These are phyloP conservation scores for Cliona cf. orientalis DNA, from an alignment of 37 sponge, comb jelly and placozoan species.

Conservation along the genomic window DNA sequence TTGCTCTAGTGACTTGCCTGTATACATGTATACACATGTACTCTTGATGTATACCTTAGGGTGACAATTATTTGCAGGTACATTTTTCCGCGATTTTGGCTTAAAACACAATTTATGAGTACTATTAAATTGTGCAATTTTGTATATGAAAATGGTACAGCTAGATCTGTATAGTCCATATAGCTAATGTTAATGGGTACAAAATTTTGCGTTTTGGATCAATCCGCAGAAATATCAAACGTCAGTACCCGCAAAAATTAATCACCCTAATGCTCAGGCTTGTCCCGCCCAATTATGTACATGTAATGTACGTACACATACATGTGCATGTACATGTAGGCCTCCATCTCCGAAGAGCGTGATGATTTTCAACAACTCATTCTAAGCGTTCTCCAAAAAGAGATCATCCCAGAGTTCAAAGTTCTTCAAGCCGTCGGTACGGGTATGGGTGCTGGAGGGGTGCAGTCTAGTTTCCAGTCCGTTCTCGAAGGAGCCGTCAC, in stretches of 20 bases:
- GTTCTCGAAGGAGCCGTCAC: constrained; percentile 24
- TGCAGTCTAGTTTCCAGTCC: neutral
- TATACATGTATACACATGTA: no score
- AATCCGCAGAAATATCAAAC: neutral
- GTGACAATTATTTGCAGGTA: no score
- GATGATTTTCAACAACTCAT: constrained; percentile 50
- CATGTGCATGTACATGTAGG: constrained; percentile 2
- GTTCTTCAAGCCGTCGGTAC: constrained; percentile 5
- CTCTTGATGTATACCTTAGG: no score
- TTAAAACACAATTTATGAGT: no score
- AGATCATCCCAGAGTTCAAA: constrained; percentile 49
- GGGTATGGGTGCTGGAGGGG: constrained; percentile 1
- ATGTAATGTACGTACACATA: constrained; percentile 4
- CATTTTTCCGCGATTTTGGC: no score
- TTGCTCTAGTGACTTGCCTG: no score
- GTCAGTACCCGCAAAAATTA: neutral
- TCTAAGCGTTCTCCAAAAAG: constrained; percentile 20
- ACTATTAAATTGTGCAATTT: no score
- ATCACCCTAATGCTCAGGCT: neutral
- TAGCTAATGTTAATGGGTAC: no score
- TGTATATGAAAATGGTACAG: no score
- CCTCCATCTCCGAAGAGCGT: constrained; percentile 13
- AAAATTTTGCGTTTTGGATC: no score
- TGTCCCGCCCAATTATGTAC: no score
- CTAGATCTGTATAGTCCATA: no score